These are phyloP conservation scores for Oreotragus oreotragus DNA, from an alignment of 2,113 vertebrate genomes.

Conservation along the genomic window DNA sequence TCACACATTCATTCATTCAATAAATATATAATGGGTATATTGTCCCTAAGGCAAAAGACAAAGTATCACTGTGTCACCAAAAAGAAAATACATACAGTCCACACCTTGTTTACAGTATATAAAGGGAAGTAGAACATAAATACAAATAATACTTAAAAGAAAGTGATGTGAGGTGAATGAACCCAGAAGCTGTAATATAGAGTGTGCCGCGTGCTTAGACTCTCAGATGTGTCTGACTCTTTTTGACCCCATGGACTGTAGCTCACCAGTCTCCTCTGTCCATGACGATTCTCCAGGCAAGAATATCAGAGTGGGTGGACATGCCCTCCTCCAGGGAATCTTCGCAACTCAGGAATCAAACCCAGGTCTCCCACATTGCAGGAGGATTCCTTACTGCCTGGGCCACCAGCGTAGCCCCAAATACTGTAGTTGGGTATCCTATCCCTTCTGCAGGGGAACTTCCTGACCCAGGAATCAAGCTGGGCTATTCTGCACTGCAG, in stretches of 20 bases:
- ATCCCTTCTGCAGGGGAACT: not conserved
- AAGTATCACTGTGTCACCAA: not conserved
- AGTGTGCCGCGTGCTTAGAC: accelerated
- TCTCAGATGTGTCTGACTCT: not conserved
- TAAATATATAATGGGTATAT: not conserved
- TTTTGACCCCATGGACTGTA: not conserved
- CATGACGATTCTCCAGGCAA: not conserved
- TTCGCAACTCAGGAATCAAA: not conserved
- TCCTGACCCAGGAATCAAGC: not conserved
- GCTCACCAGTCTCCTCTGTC: not conserved
- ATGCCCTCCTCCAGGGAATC: not conserved
- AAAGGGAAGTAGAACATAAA: not conserved
- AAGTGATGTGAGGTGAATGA: not conserved
- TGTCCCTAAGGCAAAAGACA: not conserved
- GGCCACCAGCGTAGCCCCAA: not conserved
- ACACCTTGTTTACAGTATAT: not conserved
- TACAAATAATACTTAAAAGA: not conserved
- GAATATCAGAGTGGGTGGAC: not conserved
- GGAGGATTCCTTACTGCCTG: not conserved
- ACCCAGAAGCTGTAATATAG: not conserved
- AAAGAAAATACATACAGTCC: not conserved
- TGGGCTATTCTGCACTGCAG: not conserved
- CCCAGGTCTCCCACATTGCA: not conserved
- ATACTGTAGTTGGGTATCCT: not conserved
- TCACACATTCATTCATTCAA: not conserved